Base-by-base conservation (phyloP, 2,797 vertebrate genomes). In the Cottoperca gobio region DNA sequence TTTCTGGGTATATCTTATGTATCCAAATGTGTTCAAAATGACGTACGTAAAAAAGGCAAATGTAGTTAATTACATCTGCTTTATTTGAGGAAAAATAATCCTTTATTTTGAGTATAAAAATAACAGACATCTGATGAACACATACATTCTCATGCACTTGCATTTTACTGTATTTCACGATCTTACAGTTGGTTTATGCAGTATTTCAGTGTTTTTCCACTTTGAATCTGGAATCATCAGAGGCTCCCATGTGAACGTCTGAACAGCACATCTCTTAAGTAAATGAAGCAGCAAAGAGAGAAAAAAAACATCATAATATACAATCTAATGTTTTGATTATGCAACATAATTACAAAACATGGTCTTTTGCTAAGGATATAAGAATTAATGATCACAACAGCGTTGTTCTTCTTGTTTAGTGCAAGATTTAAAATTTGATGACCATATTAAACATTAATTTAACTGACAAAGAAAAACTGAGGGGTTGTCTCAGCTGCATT, bases 31-130 rank as follows among this genome's bases (percentile, higher is more conserved):
- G 37, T 21, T 69, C 17, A 28, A 61, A 40, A 26, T 64, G 14
- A 1, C 24, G 3, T 2, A 40, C 54, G 40, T 73, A 69, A 79
- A 26, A 73, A 19, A 57, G 42, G 24, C 46, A 65, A 60, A 60
- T 73, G 39, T 75, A 16, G 40, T 59, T 87, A 31, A 68, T 92
- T 86, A 50, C 73, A 82, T 93, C 61, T 94, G 92, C 92, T 93
- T 94, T 93, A 93, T 93, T 94, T 92, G 82, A 93, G 90, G 88
- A 94, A 95, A 95, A 93, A 94, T 93, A 93, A 92, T 93, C 89
- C 83, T 89, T 94, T 92, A 88, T 91, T 91, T 91, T 86, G 77
- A 82, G 90, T 95, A 95, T 88, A 95, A 95, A 95, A 95, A 95
- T 95, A 94, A 93, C 88, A 87, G 73, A 90, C 82, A 94, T 94